Evolutionary conservation across 2,888 invertebrate species (phyloP), one percentile per base, ranked within the genome.

Genomic region (Tortrix viridana): DNA sequence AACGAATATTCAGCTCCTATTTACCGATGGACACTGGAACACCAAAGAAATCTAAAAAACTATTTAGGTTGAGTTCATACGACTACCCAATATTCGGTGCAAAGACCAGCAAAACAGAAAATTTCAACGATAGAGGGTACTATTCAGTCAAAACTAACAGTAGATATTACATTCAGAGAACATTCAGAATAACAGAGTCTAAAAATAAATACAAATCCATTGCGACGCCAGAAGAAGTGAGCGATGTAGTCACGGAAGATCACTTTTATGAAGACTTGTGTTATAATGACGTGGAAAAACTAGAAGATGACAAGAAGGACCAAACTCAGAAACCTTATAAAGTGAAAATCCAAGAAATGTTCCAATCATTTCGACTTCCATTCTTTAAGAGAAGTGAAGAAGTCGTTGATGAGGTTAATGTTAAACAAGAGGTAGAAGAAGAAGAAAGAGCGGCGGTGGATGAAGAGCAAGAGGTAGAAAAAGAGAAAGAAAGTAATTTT

Each of bases 211-310:
- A 88, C 60, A 89, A 84, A 71, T 84, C 89, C 16, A 62, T 88
- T 44, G 75, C 84, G 3, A 74, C 80, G 12, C 67, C 82, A 16
- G 86, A 88, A 63, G 86, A 87, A 64, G 44, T 80, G 0, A 74
- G 68, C 38, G 81, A 82, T n/a, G 82, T 81, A 65, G 71, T 75
- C 32, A 67, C 80, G 2, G 91, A 90, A 55, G 92, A 92, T 47
- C 92, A 92, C 72, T 84, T 91, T 41, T 92, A 91, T 53, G 92
- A 92, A 80, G 92, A 91, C 60, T 70, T 91, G 0, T 86, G 85
- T 69, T 89, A 90, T 41, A 85, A 84, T 68, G 88, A 89, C 23
- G 71, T 84, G 1, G 71, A 75, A 12, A 78, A 78, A 22, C 3
- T 19, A 14, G 50, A 44, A 0, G 71, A 69, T 2, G 70, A 65